Base-by-base conservation (phyloP, 1,140 invertebrate genomes). In the Macrobrachium nipponense region DNA sequence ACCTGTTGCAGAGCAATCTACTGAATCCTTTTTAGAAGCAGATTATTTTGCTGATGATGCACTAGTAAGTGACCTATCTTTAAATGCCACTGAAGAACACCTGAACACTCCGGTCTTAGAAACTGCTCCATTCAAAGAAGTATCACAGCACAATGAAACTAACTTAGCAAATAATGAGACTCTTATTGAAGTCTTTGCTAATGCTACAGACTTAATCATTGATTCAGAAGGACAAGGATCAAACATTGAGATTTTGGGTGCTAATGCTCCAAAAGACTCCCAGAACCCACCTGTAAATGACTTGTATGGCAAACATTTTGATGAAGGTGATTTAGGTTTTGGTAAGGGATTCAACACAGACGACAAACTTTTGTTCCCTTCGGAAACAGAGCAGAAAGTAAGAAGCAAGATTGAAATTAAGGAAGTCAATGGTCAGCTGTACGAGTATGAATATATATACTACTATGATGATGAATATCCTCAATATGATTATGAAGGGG, bases 381-480 rank as follows among this genome's bases (percentile, higher is more conserved):
- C 84, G 20, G 87, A 88, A 72, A 87, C 87, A 0, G 87, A 88
- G 61, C 76, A 79, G 59, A 87, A 83, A 14, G 80, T 81, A 17
- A 68, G 84, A 23, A 88, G 87, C 51, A 88, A 88, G 70, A 83
- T 88, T 73, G 87, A 88, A 66, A 88, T 88, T 18, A 88, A 88
- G 84, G 87, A 88, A 66, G 87, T 88, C 20, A 88, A 88, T 66
- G 87, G 87, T 0, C 87, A 88, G 60, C 61, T 88, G 27, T 88
- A 88, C 44, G 87, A 88, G 36, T 88, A 88, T 51, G 87, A 88
- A 68, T 88, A 88, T 58, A 77, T 86, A 14, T 88, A 88, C 64
- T 88, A 88, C 43, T 88, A 88, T 44, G 87, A 88, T 44, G 87
- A 88, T 36, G 87, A 88, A n/a, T 82, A 80, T 51, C 87, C 87